Evolutionary conservation across 2,797 vertebrate genomes (phyloP).

Genomic region (Pristis pectinata): DNA sequence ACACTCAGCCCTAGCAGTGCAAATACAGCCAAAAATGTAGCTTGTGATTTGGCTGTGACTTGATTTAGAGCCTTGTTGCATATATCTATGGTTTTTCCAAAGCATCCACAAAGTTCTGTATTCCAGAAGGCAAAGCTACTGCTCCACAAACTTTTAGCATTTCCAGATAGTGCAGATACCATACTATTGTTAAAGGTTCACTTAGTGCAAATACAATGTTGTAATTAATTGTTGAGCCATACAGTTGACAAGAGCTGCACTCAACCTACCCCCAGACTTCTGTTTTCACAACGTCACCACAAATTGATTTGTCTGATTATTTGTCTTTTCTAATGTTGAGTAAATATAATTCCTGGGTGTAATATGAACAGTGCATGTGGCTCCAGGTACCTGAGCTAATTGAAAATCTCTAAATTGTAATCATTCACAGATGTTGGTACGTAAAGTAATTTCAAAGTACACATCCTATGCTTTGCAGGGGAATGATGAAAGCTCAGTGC

Average conservation of each 20-base stretch:
- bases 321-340: not conserved
- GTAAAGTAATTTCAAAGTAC: not conserved
- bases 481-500: not conserved
- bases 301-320: not conserved
- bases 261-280: not conserved
- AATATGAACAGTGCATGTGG: not conserved
- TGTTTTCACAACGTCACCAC: not conserved
- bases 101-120: not conserved
- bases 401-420: not conserved
- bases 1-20: not conserved
- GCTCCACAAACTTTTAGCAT: not conserved
- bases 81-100: not conserved
- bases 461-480: not conserved
- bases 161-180: not conserved
- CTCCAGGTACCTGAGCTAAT: not conserved
- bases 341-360: constrained; percentile 13
- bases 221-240: not conserved
- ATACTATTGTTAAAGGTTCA: not conserved
- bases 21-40: not conserved
- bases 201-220: not conserved
- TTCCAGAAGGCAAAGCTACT: not conserved
- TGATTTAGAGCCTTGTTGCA: not conserved
- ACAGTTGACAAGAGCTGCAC: not conserved
- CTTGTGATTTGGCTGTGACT: not conserved
- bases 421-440: not conserved